A percentile compares a stretch with the other conserved stretches of the same genome.
Conservation (phyloP, 1,140 invertebrate species). For the Lordiphosa stackelbergi region DNA sequence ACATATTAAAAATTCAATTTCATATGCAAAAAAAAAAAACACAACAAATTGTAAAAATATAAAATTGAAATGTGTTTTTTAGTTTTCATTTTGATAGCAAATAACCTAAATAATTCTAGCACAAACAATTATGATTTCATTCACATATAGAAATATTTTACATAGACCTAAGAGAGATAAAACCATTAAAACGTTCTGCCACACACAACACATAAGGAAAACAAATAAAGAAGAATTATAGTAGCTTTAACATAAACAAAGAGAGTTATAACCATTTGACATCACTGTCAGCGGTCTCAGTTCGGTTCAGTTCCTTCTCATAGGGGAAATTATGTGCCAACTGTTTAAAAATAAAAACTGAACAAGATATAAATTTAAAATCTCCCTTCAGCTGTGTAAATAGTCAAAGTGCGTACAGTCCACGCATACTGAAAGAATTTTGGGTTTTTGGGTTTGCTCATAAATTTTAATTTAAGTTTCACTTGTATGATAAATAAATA, state of each 20-base stretch:
- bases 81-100: constrained; percentile 43
- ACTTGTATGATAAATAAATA: constrained; percentile 68
- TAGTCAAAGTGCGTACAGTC: constrained; percentile 52
- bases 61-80: constrained; percentile 42
- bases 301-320: constrained; percentile 65
- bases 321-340: constrained; percentile 63
- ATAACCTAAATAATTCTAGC: constrained; percentile 52
- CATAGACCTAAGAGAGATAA: constrained; percentile 18
- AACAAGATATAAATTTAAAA: constrained; percentile 54
- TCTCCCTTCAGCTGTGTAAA: constrained; percentile 65
- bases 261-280: too few species aligned
- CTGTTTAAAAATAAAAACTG: constrained; percentile 58
- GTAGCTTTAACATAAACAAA: constrained; percentile 38
- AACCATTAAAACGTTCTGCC: constrained; percentile 8
- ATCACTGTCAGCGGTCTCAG: constrained; percentile 25
- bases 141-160: constrained; percentile 42
- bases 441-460: constrained; percentile 30
- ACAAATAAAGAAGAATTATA: constrained; percentile 18
- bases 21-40: constrained; percentile 13
- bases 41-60: constrained; percentile 22
- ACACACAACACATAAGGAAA: not conserved
- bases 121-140: constrained; percentile 38
- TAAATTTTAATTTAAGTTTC: constrained; percentile 54
- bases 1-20: constrained; percentile 37
- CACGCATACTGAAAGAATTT: constrained; percentile 37